These are phyloP conservation scores for Glareola pratincola DNA, from an alignment of 2,113 vertebrate species.

Conservation along the genomic window DNA sequence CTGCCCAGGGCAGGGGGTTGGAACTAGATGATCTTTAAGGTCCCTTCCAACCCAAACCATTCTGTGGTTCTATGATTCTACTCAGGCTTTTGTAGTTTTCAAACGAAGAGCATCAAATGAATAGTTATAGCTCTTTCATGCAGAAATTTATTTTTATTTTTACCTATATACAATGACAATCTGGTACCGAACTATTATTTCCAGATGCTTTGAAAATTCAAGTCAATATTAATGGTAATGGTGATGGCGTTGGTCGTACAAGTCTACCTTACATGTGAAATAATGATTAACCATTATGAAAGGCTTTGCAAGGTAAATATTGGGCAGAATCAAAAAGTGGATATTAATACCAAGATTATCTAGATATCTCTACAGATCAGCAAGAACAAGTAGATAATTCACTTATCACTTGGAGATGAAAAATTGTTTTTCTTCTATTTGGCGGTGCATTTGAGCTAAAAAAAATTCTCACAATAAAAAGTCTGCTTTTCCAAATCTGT, in stretches of 20 bases:
- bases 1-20: no score
- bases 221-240: neutral
- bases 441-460: neutral
- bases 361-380: neutral
- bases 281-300: neutral
- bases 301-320: neutral
- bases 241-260: neutral
- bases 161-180: neutral
- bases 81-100: neutral
- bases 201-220: neutral
- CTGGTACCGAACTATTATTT: neutral
- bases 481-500: neutral
- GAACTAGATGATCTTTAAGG: no score
- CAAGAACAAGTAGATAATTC: neutral
- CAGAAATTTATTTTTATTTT: neutral
- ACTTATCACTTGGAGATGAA: neutral
- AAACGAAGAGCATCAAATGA: neutral
- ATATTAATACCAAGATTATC: neutral
- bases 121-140: neutral
- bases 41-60: no score
- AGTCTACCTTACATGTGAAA: neutral
- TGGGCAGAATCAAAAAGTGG: neutral
- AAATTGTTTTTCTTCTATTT: neutral
- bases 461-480: neutral
- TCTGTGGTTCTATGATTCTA: no score